Base-by-base conservation (phyloP, 2,888 invertebrate genomes). In the Epinotia ramella region DNA sequence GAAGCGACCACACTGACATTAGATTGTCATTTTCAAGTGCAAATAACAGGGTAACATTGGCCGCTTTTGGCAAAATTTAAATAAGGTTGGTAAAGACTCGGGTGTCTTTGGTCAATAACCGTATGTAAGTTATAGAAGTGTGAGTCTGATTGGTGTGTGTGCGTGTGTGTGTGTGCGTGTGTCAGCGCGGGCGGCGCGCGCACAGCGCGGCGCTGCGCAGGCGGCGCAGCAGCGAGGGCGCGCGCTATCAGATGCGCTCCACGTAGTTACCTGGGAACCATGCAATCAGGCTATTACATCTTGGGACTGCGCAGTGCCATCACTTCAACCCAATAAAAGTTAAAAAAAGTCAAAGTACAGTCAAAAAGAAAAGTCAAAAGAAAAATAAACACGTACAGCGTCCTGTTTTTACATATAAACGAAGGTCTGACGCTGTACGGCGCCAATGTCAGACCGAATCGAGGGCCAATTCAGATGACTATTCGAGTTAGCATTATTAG, bases 191-290 rank as follows among this genome's bases (percentile, higher is more conserved):
- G 81, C 83, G 84, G 73, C 91, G 88, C 83, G 89, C 86, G 84
- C 92, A 91, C 75, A 91, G 84, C 78, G 93, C 85, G 80, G 90
- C 91, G 83, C 90, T 88, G 71, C 91, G 90, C 83, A 93, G 87
- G 77, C 94, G 93, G 78, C 93, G 92, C 88, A 92, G 84, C 85
- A 92, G 88, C 88, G 91, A 91, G 82, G 86, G 78, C 82, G 87
- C 87, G 86, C 93, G 94, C 94, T 94, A 94, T 94, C 94, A 94
- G 87, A 94, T 94, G 86, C 94, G 93, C 88, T 94, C 94, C 85
- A 94, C 94, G 88, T 94, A 94, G 93, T 99, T 99, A 82, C 99
- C 99, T 81, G 98, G 0, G 78, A 78, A 33, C 28, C 11, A 40
- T 40, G 7, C 24, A 28, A 28, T 0, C 40, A 40, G 40, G 40